These are phyloP conservation scores for Diloba caeruleocephala DNA, from an alignment of 2,888 invertebrate genomes.

Conservation along the genomic window DNA sequence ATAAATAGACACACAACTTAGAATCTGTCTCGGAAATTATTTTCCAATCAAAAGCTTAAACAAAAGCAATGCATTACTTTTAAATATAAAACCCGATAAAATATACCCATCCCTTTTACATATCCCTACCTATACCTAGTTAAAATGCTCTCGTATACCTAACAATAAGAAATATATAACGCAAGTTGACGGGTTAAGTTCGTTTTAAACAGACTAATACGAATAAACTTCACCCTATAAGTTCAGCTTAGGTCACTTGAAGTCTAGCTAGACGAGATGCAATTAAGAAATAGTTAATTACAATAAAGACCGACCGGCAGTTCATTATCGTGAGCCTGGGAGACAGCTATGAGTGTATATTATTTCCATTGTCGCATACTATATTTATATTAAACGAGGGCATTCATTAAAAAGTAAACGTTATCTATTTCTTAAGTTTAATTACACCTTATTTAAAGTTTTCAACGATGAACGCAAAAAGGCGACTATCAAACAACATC, in stretches of 20 bases:
- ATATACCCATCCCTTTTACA: too few species aligned
- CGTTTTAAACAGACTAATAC: slow-evolving; percentile 7
- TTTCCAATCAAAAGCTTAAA: too few species aligned
- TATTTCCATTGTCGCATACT: slow-evolving; percentile 14
- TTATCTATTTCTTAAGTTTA: too few species aligned
- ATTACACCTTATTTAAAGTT: not conserved
- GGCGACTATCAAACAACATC: not conserved
- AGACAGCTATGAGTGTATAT: slow-evolving; percentile 49
- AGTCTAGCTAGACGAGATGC: slow-evolving; percentile 42
- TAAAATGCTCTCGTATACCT: too few species aligned
- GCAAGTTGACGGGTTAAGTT: not conserved
- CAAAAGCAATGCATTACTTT: too few species aligned
- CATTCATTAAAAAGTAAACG: too few species aligned
- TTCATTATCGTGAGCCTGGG: slow-evolving; percentile 59
- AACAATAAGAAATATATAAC: too few species aligned
- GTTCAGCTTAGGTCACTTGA: slow-evolving; percentile 28
- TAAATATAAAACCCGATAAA: too few species aligned
- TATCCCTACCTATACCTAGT: too few species aligned
- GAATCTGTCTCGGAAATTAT: too few species aligned
- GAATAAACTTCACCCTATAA: slow-evolving; percentile 15
- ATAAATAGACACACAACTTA: too few species aligned
- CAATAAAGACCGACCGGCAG: slow-evolving; percentile 55
- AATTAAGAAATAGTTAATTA: slow-evolving; percentile 68
- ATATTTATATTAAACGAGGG: too few species aligned
- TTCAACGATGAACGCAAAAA: slow-evolving; percentile 5